A percentile compares a stretch with the other conserved stretches of the same genome.
phyloP scores from a whole-genome alignment of 2,888 invertebrate species.

The Plagodis pulveraria region DNA sequence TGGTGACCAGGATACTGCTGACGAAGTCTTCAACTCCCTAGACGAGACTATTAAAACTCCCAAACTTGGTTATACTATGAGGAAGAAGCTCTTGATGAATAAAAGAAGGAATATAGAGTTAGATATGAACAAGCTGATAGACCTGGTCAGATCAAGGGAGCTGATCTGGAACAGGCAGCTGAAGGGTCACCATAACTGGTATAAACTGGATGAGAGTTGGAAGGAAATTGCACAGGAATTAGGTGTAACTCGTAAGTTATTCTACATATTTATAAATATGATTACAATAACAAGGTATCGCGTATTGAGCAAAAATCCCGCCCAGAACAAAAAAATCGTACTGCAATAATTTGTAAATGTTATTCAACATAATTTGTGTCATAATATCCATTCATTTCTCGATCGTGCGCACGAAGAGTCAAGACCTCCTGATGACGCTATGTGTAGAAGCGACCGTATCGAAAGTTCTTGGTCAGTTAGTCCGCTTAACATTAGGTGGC shows the following conservation, averaged over 20 bases:
- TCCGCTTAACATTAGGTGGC: too few species aligned
- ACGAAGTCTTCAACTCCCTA: conserved; percentile 68
- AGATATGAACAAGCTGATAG: conserved; percentile 74
- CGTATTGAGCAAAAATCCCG: too few species aligned
- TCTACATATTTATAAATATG: background rate
- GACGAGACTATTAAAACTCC: conserved; percentile 76
- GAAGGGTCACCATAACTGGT: conserved; percentile 80
- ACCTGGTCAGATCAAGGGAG: conserved; percentile 67
- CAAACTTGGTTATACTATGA: conserved; percentile 74
- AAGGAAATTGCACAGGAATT: conserved; percentile 76
- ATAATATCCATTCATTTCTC: too few species aligned
- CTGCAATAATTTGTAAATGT: too few species aligned
- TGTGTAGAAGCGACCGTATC: too few species aligned
- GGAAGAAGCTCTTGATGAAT: conserved; percentile 75
- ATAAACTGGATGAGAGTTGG: conserved; percentile 78
- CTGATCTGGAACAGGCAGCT: conserved; percentile 78
- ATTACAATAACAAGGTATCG: too few species aligned
- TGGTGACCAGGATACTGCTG: conserved; percentile 68
- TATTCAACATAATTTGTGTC: too few species aligned
- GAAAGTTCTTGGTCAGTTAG: too few species aligned
- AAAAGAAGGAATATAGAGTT: conserved; percentile 74
- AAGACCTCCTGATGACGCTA: too few species aligned
- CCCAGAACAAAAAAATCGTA: too few species aligned
- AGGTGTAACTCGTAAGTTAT: conserved; percentile 72
- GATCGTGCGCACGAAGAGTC: too few species aligned